Evolutionary conservation across 2,888 invertebrate species (phyloP).

Genomic region (Notocelia uddmanniana): DNA sequence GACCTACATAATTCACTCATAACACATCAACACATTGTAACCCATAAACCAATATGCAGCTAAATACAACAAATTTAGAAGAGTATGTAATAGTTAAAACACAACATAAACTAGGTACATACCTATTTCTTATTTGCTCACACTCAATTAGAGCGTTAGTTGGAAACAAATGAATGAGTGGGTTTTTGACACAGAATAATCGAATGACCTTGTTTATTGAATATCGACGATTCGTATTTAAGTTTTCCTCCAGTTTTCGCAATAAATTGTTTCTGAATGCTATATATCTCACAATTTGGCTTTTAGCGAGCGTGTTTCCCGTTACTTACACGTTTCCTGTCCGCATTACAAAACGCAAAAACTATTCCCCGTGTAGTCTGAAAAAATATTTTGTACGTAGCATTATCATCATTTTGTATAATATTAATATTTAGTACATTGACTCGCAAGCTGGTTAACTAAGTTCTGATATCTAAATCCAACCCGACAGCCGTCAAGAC

Average conservation of each 20-base stretch:
- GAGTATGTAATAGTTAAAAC: background rate
- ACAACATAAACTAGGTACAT: background rate
- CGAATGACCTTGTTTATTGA: conserved; percentile 9
- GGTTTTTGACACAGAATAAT: conserved; percentile 17
- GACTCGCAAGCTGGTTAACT: background rate
- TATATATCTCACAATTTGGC: background rate
- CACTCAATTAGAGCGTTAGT: background rate
- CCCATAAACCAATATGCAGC: background rate
- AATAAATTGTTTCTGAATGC: background rate
- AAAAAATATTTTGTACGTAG: background rate
- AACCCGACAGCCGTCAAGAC: too few species aligned
- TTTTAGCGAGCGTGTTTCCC: background rate
- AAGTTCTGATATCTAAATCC: background rate
- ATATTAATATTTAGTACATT: too few species aligned
- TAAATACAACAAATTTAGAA: background rate
- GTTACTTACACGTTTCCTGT: background rate
- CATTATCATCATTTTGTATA: too few species aligned
- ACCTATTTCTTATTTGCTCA: background rate
- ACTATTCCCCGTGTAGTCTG: background rate
- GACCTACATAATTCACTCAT: background rate
- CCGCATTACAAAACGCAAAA: background rate
- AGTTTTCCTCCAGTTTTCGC: conserved; percentile 12
- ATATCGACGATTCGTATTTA: background rate
- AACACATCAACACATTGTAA: too few species aligned
- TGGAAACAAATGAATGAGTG: background rate